phyloP scores from a whole-genome alignment of 2,888 invertebrate genomes.

The Synanthedon vespiformis region DNA sequence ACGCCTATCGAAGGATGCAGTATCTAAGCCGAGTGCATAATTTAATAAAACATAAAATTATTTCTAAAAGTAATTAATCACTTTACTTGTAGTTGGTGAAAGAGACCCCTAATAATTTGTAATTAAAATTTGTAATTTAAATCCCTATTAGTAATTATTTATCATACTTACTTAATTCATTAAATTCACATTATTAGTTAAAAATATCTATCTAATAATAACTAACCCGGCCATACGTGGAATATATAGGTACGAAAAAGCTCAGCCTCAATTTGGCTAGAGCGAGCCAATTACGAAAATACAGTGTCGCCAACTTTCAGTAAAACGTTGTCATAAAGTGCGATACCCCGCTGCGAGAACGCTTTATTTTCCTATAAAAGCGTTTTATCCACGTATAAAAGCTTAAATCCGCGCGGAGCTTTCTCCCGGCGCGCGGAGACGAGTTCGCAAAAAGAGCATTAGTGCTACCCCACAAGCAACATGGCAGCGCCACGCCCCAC shows the following conservation, averaged over 20 bases:
- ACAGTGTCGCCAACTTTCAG: conserved; percentile 63
- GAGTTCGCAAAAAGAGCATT: conserved; percentile 64
- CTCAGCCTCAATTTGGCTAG: conserved; percentile 40
- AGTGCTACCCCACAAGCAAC: conserved; percentile 44
- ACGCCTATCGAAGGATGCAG: too few species aligned
- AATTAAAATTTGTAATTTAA: too few species aligned
- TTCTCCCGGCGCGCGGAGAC: conserved; percentile 61
- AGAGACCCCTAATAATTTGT: too few species aligned
- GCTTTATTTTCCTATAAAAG: conserved; percentile 69
- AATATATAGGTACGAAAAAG: conserved; percentile 3
- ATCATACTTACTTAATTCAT: too few species aligned
- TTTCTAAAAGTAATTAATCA: too few species aligned
- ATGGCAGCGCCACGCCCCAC: conserved; percentile 60
- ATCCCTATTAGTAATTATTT: too few species aligned
- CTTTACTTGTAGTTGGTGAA: too few species aligned
- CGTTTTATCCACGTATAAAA: conserved; percentile 70
- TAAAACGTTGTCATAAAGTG: conserved; percentile 63
- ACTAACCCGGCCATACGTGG: conserved; percentile 19
- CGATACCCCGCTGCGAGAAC: conserved; percentile 65
- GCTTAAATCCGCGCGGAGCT: conserved; percentile 69
- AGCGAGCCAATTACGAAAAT: conserved; percentile 53
- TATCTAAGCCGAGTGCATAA: too few species aligned
- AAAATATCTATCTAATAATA: not conserved
- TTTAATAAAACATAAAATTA: too few species aligned
- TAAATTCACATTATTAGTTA: too few species aligned